These are phyloP conservation scores for Eulithis testata DNA, from an alignment of 2,888 invertebrate species.

Conservation along the genomic window DNA sequence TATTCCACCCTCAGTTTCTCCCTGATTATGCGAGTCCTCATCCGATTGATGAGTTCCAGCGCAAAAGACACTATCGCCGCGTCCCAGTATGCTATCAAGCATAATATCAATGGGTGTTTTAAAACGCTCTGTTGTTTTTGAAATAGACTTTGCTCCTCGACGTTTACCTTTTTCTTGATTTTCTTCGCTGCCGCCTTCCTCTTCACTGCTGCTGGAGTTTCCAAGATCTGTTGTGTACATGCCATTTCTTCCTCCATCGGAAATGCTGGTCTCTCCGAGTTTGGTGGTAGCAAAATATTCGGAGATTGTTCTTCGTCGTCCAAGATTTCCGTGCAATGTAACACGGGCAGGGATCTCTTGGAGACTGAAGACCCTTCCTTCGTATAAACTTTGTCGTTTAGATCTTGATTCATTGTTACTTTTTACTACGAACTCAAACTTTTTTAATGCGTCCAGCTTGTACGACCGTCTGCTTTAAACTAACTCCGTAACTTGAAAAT, in stretches of 20 bases:
- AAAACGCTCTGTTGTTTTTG: neutral
- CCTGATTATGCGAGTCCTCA: neutral
- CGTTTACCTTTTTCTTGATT: neutral
- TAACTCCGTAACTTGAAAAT: conserved; percentile 6
- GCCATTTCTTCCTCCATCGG: conserved; percentile 8
- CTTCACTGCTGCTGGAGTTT: conserved; percentile 2
- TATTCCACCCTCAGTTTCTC: conserved; percentile 1
- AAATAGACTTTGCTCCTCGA: neutral
- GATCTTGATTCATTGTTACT: conserved; percentile 2
- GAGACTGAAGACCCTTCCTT: conserved; percentile 1
- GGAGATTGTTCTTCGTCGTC: conserved; percentile 6
- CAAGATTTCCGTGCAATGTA: conserved; percentile 5
- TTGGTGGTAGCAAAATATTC: conserved; percentile 2
- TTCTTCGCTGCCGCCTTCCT: neutral
- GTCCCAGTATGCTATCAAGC: conserved; percentile 9
- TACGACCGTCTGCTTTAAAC: conserved; percentile 3
- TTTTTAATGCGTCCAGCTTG: conserved; percentile 7
- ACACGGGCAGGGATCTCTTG: neutral
- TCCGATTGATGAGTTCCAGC: neutral
- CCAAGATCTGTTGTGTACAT: conserved; percentile 8
- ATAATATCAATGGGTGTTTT: neutral
- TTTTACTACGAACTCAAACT: neutral
- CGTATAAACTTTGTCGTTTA: conserved; percentile 10
- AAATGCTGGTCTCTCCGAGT: neutral
- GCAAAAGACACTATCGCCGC: neutral